Percentiles rank a stretch among this genome's conserved stretches.
Evolutionary conservation across 2,797 vertebrate genomes (phyloP).

Genomic region (Ctenopoma kingsleyae): DNA sequence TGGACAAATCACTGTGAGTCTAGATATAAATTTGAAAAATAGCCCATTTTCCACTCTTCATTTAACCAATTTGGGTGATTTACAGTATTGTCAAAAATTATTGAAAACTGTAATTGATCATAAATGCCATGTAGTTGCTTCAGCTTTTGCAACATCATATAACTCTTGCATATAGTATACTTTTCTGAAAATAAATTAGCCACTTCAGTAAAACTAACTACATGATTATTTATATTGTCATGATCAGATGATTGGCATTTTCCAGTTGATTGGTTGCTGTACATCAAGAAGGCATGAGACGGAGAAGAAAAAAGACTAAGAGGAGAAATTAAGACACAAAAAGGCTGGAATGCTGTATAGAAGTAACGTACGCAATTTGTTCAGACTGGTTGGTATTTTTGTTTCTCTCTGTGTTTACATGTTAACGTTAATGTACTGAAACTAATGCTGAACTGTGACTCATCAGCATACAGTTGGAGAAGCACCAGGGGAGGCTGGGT

Average conservation of each 20-base stretch:
- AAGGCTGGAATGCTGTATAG: not conserved
- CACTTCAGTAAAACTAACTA: too few relatives aligned
- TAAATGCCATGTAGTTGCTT: too few relatives aligned
- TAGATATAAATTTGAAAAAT: not conserved
- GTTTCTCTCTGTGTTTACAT: constrained; percentile 10
- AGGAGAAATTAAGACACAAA: constrained; percentile 15
- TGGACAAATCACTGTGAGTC: constrained; percentile 40
- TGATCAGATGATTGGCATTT: too few relatives aligned
- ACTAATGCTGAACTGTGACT: not conserved
- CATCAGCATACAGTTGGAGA: not conserved
- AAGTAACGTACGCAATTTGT: constrained; percentile 29
- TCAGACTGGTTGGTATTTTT: constrained; percentile 7
- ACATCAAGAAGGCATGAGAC: not conserved
- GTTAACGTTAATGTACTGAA: constrained; percentile 14
- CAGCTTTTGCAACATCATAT: too few relatives aligned
- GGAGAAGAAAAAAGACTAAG: not conserved
- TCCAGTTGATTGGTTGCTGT: constrained; percentile 8
- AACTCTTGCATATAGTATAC: too few relatives aligned
- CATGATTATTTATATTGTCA: constrained; percentile 3
- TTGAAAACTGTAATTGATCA: too few relatives aligned
- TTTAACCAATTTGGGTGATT: not conserved
- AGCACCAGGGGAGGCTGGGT: not conserved
- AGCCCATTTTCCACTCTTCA: not conserved
- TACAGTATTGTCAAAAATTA: too few relatives aligned
- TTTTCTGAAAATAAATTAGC: too few relatives aligned